Evolutionary conservation across 2,113 vertebrate genomes (phyloP), one percentile per base, ranked within the genome.

Genomic region (Notarius quadriscutis): DNA sequence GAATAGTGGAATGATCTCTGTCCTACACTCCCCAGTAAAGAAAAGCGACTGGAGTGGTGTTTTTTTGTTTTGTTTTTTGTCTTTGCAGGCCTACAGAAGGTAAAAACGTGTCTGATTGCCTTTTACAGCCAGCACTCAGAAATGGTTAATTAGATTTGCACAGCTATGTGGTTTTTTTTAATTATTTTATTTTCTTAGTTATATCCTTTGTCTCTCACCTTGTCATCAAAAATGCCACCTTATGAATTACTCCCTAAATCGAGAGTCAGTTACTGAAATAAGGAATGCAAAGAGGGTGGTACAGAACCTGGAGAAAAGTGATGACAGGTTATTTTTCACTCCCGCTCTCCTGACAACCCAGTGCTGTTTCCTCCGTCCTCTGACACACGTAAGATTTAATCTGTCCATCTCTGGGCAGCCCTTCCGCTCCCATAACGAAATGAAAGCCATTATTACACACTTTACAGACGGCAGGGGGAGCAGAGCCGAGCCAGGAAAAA

Each of bases 251-350:
- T 80, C 81, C 72, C 82, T 57, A 51, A 41, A 57, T 11, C 62
- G 22, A 25, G 79, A 83, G 75, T 53, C 67, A 89, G 86, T 87
- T 87, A 88, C 84, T 41, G 79, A 87, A 90, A 87, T 81, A 78
- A 74, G 72, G 85, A 90, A 84, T 63, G 34, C 18, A 41, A 71
- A 63, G 51, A 87, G 60, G n/a, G 83, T 83, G 83, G 83, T 83
- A 86, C 81, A 62, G 12, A 85, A 77, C 25, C 72, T 18, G n/a
- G 72, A 48, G 83, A 89, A 75, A 95, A 93, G 93, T 94, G 94
- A 95, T 95, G 95, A 95, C 94, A 95, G 95, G 93, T 93, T 95
- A 95, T 95, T 95, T 96, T 96, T 95, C 95, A 95, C 94, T 93
- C 92, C 87, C 84, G 88, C 92, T 93, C 93, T 94, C 93, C 90